Conservation (phyloP, 2,113 vertebrate species). For the Phoxinus phoxinus region DNA sequence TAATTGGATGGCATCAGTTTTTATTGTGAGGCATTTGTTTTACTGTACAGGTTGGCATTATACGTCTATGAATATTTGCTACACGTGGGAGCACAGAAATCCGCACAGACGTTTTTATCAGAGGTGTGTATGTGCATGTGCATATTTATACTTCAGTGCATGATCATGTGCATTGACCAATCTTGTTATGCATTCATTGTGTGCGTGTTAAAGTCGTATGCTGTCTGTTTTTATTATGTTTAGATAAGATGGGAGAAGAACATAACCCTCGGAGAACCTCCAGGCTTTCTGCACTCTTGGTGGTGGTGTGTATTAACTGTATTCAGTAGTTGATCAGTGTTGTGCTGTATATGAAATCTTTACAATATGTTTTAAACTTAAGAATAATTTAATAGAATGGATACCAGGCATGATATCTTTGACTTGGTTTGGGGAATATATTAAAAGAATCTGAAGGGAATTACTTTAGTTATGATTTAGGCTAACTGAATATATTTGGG, state of each 20-base stretch:
- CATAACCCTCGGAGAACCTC: conserved; percentile 83
- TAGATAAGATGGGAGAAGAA: conserved; percentile 88
- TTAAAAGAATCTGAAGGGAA: not conserved
- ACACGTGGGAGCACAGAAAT: conserved; percentile 99
- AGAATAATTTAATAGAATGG: not conserved
- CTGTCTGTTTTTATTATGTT: conserved; percentile 46
- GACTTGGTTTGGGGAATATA: not conserved
- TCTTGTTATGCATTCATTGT: not conserved
- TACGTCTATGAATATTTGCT: conserved; percentile 99
- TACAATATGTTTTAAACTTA: not conserved
- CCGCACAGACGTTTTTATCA: conserved; percentile 97
- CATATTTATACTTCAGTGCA: not conserved
- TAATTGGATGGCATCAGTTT: not conserved
- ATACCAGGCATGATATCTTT: not conserved
- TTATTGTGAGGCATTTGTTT: not conserved
- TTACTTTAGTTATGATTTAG: not conserved
- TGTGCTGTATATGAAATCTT: not conserved
- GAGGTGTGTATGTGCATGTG: conserved; percentile 82
- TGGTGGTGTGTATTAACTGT: conserved; percentile 80
- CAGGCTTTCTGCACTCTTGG: conserved; percentile 84
- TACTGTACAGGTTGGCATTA: conserved; percentile 90
- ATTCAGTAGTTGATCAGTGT: not conserved
- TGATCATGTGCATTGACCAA: conserved; percentile 10
- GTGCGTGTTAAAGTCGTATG: not conserved
- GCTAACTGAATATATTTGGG: not conserved